Evolutionary conservation across 2,113 vertebrate genomes (phyloP), one percentile per base, ranked within the genome.

Genomic region (Pterocles gutturalis): DNA sequence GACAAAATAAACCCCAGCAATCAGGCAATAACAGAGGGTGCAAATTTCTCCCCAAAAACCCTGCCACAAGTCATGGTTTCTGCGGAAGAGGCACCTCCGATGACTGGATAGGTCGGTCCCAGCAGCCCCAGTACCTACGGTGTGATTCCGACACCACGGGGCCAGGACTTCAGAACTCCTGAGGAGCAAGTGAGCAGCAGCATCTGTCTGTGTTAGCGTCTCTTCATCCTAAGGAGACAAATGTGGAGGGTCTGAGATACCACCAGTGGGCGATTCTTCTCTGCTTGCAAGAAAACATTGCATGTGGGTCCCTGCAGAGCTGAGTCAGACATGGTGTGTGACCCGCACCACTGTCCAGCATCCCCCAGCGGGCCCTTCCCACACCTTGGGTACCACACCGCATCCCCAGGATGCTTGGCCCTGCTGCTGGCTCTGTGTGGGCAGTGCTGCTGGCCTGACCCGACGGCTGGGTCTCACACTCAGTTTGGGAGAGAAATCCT

Each of bases 311-410:
- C 55, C 71, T 70, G 46, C 38, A 38, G 60, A 51, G 64, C 61
- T 79, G 57, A 69, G 6, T 14, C 6, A 13, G 19, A 53, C 1
- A 2, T 45, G 1, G 0, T n/a, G 17, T 22, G 17, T 6, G 67
- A 28, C 51, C 43, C 20, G 2, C 22, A 33, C 12, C 1, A 0
- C 72, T 73, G 61, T 51, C 29, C 46, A 71, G 43, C 3, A 0
- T 34, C 43, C 38, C 54, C 28, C 64, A 31, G 0, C 0, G 2
- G 10, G 38, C 55, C 13, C 53, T 53, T n/a, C 60, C 51, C 31
- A 3, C 6, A 17, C 24, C 36, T 6, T 10, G 53, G 24, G 48
- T 49, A 15, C 55, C 55, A 20, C 1, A 0, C 16, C 12, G 34
- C 0, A 4, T 31, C n/a, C 69, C 4, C 19, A 53, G 46, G 5